Evolutionary conservation across 2,797 vertebrate genomes (phyloP).

Genomic region (Falco peregrinus): DNA sequence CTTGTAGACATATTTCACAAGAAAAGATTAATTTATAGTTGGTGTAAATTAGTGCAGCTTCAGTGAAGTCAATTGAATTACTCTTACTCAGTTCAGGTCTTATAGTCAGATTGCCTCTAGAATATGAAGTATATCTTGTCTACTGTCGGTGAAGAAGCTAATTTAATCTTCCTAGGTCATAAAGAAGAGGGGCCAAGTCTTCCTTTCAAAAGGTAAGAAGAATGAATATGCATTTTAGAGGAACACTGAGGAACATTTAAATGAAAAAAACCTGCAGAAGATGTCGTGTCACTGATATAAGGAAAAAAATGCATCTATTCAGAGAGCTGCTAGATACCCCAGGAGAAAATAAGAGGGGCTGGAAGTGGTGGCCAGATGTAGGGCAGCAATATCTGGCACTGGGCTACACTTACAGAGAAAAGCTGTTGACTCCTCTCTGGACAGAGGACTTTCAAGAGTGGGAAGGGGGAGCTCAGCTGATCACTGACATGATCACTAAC

Average conservation of each 20-base stretch:
- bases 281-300: background rate
- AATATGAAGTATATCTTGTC: slow-evolving; percentile 26
- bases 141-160: background rate
- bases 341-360: background rate
- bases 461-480: background rate
- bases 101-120: background rate
- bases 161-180: slow-evolving; percentile 20
- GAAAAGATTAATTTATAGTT: slow-evolving; percentile 47
- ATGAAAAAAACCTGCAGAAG: background rate
- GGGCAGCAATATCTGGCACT: background rate
- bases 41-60: slow-evolving; percentile 50
- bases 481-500: rapidly evolving
- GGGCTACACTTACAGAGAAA: background rate
- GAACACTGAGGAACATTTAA: background rate
- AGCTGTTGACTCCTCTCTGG: background rate
- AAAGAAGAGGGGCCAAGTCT: background rate
- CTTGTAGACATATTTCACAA: background rate
- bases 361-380: background rate
- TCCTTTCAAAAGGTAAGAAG: slow-evolving; percentile 2
- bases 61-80: slow-evolving; percentile 38
- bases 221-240: background rate
- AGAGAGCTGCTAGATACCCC: background rate
- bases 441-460: background rate
- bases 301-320: background rate
- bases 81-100: background rate